Base-by-base conservation (phyloP, 2,888 invertebrate genomes). In the Drosophila colorata region DNA sequence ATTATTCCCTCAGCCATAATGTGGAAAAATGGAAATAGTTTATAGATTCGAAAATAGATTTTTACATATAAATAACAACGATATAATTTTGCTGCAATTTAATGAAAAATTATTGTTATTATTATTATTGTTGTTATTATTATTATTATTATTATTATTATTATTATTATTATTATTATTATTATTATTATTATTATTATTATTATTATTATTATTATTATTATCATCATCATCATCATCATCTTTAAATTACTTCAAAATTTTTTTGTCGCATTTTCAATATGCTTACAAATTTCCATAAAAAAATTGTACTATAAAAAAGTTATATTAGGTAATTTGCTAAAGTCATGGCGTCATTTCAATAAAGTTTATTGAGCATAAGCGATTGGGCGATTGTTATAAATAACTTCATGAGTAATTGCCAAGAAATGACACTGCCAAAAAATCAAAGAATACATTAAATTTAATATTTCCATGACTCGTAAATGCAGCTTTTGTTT, bases 391-490 rank as follows among this genome's bases (percentile, higher is more conserved):
- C 20, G 31, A 40, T 68, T 37, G 52, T 46, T 49, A 53, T 49
- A 72, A 60, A 56, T 43, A 60, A 52, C 18, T 48, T n/a, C 13
- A 48, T 49, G 67, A 53, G 43, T 72, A 53, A 60, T 68, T 67
- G 52, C 18, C 40, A 16, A 31, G 37, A 37, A 46, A 49, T 71
- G 71, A 66, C 65, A 52, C 3, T 7, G 66, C 59, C 23, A 18
- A 2, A 66, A 71, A 60, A 20, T 52, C 13, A 20, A 60, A 56
- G 8, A 23, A 58, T 31, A 37, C 33, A 48, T 49, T 14, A 53
- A 53, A 33, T 63, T 52, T 18, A 48, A 53, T 28, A 53, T 44
- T 56, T 52, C 2, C 43, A 55, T 40, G 23, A 47, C 20, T 43
- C 68, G 18, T 20, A 33, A 44, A 38, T 33, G 14, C 6, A 35